Conservation (phyloP, 2,113 vertebrate species). For the Embiotoca jacksoni region DNA sequence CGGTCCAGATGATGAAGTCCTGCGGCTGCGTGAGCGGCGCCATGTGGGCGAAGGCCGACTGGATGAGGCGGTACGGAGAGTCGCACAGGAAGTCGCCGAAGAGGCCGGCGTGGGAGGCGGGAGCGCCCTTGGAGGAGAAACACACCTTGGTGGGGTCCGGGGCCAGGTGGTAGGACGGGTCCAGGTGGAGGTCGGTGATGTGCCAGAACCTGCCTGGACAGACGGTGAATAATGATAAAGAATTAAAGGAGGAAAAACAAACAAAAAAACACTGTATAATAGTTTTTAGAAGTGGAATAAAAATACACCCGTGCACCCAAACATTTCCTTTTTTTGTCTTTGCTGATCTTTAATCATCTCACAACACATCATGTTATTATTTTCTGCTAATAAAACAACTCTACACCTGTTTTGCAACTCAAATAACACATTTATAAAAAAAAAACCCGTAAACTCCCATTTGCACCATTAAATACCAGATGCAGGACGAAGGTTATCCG, state of each 20-base stretch:
- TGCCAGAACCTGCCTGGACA: constrained; percentile 94
- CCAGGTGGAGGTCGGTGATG: constrained; percentile 95
- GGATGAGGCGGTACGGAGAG: constrained; percentile 94
- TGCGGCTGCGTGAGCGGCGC: constrained; percentile 81
- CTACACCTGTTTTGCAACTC: not conserved
- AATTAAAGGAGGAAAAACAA: not conserved
- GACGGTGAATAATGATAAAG: not conserved
- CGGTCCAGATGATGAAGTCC: constrained; percentile 98
- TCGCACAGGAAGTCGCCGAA: constrained; percentile 95
- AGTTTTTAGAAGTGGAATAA: not conserved
- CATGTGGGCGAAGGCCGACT: constrained; percentile 92
- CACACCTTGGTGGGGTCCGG: constrained; percentile 92
- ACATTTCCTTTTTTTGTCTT: too few species aligned
- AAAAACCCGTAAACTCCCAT: not conserved
- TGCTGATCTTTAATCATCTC: too few species aligned
- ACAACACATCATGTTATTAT: too few species aligned
- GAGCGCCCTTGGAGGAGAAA: constrained; percentile 92
- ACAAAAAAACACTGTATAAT: not conserved
- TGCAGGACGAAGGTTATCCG: too few species aligned
- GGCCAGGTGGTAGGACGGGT: constrained; percentile 91
- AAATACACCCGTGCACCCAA: too few species aligned
- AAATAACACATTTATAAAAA: not conserved
- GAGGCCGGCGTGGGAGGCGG: constrained; percentile 87
- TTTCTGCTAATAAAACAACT: not conserved
- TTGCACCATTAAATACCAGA: not conserved